phyloP scores from a whole-genome alignment of 2,888 invertebrate species.

The Morpho deidamia region DNA sequence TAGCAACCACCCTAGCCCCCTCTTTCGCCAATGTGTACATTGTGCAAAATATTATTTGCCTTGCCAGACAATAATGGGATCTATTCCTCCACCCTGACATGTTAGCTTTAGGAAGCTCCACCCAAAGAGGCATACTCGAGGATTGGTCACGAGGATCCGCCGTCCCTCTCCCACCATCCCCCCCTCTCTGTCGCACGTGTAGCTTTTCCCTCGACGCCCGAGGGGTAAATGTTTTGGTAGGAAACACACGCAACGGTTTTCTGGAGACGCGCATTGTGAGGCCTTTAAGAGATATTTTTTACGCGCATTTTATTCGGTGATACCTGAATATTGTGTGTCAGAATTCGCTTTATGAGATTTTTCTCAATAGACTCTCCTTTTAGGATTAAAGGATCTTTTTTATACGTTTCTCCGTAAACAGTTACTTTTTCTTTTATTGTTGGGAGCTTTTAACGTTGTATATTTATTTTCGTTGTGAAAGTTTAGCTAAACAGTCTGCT shows the following conservation, averaged over 20 bases:
- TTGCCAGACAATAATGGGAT: constrained; percentile 80
- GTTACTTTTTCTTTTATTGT: constrained; percentile 43
- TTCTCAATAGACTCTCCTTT: constrained; percentile 55
- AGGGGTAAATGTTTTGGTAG: constrained; percentile 79
- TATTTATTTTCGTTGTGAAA: constrained; percentile 11
- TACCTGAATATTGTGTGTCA: constrained; percentile 72
- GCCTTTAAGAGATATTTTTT: constrained; percentile 64
- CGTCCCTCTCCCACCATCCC: constrained; percentile 37
- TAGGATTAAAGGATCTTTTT: constrained; percentile 57
- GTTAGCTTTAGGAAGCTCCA: constrained; percentile 72
- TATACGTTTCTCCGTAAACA: constrained; percentile 49
- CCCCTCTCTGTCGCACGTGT: constrained; percentile 46
- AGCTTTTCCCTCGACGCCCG: constrained; percentile 74
- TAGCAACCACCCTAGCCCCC: constrained; percentile 59
- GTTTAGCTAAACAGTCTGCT: constrained; percentile 13
- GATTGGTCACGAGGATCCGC: constrained; percentile 48
- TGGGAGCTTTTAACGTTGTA: constrained; percentile 30
- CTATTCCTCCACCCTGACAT: constrained; percentile 77
- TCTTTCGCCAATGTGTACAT: constrained; percentile 81
- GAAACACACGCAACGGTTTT: constrained; percentile 76
- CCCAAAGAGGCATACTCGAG: constrained; percentile 39
- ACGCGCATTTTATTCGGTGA: constrained; percentile 68
- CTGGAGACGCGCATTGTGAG: constrained; percentile 67
- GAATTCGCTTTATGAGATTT: constrained; percentile 74
- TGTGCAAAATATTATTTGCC: constrained; percentile 86